Evolutionary conservation across 2,888 invertebrate genomes (phyloP).

Genomic region (Parnassius mnemosyne): DNA sequence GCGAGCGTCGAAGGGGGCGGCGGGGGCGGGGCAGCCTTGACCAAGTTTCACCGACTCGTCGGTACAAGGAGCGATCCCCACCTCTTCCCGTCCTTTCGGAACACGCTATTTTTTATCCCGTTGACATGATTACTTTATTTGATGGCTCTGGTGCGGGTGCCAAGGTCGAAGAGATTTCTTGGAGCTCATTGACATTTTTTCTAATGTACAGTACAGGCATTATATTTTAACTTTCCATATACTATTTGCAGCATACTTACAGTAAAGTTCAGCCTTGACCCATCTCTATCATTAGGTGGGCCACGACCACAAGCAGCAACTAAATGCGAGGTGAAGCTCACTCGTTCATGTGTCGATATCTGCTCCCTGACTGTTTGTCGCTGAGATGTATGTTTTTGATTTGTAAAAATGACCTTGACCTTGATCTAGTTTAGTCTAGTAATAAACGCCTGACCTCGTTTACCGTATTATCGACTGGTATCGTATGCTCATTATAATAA

Average conservation of each 20-base stretch:
- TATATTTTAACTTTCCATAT: background rate
- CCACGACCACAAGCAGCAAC: conserved; percentile 65
- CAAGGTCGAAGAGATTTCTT: conserved; percentile 51
- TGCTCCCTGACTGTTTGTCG: conserved; percentile 65
- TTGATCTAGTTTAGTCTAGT: conserved; percentile 76
- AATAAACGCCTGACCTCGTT: conserved; percentile 77
- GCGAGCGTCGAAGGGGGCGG: conserved; percentile 47
- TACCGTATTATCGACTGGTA: conserved; percentile 71
- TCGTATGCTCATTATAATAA: conserved; percentile 65
- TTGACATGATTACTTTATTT: conserved; percentile 72
- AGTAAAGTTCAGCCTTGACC: conserved; percentile 69
- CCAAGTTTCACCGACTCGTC: conserved; percentile 79
- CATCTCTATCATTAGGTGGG: conserved; percentile 62
- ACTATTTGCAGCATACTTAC: conserved; percentile 15
- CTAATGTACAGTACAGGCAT: background rate
- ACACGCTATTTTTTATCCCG: conserved; percentile 52
- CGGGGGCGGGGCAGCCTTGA: conserved; percentile 71
- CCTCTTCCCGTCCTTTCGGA: conserved; percentile 74
- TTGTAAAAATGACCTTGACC: conserved; percentile 80
- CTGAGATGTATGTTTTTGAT: conserved; percentile 68
- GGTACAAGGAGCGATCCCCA: conserved; percentile 77
- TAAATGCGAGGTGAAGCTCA: conserved; percentile 66
- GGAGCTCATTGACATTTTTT: conserved; percentile 16
- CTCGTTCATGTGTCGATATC: conserved; percentile 59
- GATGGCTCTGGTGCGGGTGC: conserved; percentile 52